These are phyloP conservation scores for Noctua comes DNA, from an alignment of 2,888 invertebrate genomes.

Conservation along the genomic window DNA sequence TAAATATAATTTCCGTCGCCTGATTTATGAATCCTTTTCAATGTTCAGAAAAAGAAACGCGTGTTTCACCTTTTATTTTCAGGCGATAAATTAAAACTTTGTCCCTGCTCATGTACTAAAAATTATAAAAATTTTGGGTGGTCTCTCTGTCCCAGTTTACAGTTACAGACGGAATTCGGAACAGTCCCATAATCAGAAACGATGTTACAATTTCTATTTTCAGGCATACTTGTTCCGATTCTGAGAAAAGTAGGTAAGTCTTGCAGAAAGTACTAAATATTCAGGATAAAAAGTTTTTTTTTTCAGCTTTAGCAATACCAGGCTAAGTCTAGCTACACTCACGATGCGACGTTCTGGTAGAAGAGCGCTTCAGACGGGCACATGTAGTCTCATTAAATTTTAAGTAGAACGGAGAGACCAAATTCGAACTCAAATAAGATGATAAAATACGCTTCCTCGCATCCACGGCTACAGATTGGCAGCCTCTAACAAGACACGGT, in stretches of 20 bases:
- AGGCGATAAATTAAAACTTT: slow-evolving; percentile 33
- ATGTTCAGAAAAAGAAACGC: slow-evolving; percentile 42
- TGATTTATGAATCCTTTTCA: slow-evolving; percentile 63
- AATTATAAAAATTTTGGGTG: not conserved
- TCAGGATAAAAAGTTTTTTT: not conserved
- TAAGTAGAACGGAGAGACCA: not conserved
- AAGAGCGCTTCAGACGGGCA: not conserved
- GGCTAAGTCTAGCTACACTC: not conserved
- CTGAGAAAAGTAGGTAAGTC: not conserved
- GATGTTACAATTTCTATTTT: not conserved
- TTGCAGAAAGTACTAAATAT: not conserved
- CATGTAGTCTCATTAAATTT: slow-evolving; percentile 7
- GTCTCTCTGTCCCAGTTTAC: not conserved
- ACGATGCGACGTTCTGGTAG: not conserved
- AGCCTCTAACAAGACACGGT: slow-evolving; percentile 40
- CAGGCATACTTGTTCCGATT: not conserved
- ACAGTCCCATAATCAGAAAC: not conserved
- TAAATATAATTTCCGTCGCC: slow-evolving; percentile 69
- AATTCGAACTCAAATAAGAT: slow-evolving; percentile 42
- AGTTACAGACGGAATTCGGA: not conserved
- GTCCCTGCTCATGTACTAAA: not conserved
- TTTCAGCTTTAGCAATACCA: not conserved
- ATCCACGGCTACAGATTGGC: slow-evolving; percentile 50
- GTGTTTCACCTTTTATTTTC: slow-evolving; percentile 43
- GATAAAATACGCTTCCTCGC: slow-evolving; percentile 42